Conservation (phyloP, 1,140 invertebrate genomes). For the Dinoponera quadriceps region DNA sequence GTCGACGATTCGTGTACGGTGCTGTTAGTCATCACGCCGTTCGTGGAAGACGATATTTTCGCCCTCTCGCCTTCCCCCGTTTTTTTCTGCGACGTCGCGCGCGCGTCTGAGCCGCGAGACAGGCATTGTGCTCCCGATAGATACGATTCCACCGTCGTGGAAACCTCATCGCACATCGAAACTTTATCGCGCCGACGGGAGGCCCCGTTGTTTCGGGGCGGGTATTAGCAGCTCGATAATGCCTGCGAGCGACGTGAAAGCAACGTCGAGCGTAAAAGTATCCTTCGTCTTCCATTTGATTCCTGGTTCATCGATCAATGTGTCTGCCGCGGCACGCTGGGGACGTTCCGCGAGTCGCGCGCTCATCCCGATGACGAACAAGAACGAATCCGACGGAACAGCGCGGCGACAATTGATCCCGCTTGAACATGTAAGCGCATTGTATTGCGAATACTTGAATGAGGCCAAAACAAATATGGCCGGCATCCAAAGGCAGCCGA, state of each 20-base stretch:
- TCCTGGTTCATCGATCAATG: slow-evolving; percentile 1
- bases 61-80: slow-evolving; percentile 18
- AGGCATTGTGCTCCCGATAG: slow-evolving; percentile 47
- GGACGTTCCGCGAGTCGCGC: too few species aligned
- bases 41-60: slow-evolving; percentile 51
- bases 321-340: not conserved
- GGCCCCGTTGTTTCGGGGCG: not conserved
- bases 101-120: slow-evolving; percentile 16
- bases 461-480: too few species aligned
- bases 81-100: slow-evolving; percentile 47
- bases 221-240: slow-evolving; percentile 26
- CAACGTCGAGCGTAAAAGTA: slow-evolving; percentile 6
- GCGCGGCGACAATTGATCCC: too few species aligned
- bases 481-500: too few species aligned
- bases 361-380: too few species aligned
- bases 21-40: slow-evolving; percentile 38
- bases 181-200: not conserved
- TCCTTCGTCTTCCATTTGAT: not conserved
- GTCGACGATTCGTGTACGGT: slow-evolving; percentile 43
- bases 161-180: slow-evolving; percentile 35
- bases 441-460: too few species aligned
- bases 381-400: too few species aligned
- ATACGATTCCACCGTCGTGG: slow-evolving; percentile 25
- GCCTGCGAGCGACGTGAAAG: not conserved
- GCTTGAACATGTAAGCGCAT: too few species aligned